Percentiles rank a stretch among this genome's conserved stretches.
Evolutionary conservation across 1,140 invertebrate species (phyloP).

Genomic region (Drosophila mayri): DNA sequence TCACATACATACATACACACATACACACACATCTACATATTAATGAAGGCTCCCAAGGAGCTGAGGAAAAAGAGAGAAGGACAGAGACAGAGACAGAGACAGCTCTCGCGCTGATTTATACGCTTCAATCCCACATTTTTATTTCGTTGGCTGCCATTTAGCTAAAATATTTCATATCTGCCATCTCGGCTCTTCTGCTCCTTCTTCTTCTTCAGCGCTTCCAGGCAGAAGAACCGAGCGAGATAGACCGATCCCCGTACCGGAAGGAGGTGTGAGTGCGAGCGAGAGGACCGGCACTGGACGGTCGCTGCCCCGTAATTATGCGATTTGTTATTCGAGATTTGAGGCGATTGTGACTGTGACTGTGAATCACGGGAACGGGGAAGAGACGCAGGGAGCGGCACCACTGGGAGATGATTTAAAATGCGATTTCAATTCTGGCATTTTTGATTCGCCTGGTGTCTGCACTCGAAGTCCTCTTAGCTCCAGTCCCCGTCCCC

Average conservation of each 20-base stretch:
- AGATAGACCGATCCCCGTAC: conserved; percentile 24
- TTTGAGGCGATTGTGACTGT: conserved; percentile 85
- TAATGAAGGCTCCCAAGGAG: conserved; percentile 56
- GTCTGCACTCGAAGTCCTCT: conserved; percentile 21
- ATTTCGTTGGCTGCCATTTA: conserved; percentile 82
- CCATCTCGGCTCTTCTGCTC: conserved; percentile 52
- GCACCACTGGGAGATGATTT: conserved; percentile 74
- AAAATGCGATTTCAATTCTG: conserved; percentile 85
- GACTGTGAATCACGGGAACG: conserved; percentile 71
- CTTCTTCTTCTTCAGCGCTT: conserved; percentile 40
- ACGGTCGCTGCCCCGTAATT: conserved; percentile 83
- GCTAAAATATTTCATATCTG: conserved; percentile 84
- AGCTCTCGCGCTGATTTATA: conserved; percentile 76
- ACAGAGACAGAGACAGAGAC: conserved; percentile 12
- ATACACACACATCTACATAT: conserved; percentile 49
- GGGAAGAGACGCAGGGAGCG: conserved; percentile 13
- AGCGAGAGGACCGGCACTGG: conserved; percentile 47
- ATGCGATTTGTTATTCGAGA: conserved; percentile 85
- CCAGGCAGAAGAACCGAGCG: conserved; percentile 34
- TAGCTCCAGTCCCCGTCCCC: background rate
- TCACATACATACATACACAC: conserved; percentile 42
- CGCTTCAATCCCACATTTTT: conserved; percentile 84
- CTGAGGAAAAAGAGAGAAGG: conserved; percentile 1
- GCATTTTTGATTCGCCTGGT: conserved; percentile 83
- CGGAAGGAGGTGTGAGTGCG: conserved; percentile 22